Base-by-base conservation (phyloP, 2,888 invertebrate genomes). In the Pammene aurita region DNA sequence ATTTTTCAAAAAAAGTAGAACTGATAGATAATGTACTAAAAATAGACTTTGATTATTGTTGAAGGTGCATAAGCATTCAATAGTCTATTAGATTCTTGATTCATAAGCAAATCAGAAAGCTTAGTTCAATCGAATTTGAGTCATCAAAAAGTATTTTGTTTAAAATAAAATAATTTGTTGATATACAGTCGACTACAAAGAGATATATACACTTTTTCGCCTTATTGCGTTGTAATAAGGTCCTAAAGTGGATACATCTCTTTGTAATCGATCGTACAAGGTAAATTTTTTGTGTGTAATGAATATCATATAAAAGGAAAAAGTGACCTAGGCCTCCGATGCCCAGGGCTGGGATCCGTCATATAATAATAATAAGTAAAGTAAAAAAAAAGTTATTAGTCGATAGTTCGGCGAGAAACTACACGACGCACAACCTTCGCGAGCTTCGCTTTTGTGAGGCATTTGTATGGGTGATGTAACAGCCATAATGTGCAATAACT, bases 381-480 rank as follows among this genome's bases (percentile, higher is more conserved):
- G 9, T 35, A 35, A 35, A 38, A n/a, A 55, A 38, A n/a, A 58
- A 0, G 38, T 50, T 38, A 14, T 44, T 54, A 26, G 18, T 18
- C 55, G 44, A 16, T 52, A 26, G 14, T 42, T 41, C 46, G 13
- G 13, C 10, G 60, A 61, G 61, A 46, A 44, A 10, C 18, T 65
- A 57, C 61, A 14, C 50, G 67, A 26, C 71, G 48, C 54, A 70
- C 62, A 70, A 65, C 74, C 56, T 48, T 77, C 81, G 77, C 76
- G 75, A 78, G 84, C 82, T 86, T 85, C 74, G 84, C 85, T 85
- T 85, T 72, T 75, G 73, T 77, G 73, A 82, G 76, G 78, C 80
- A 81, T 83, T 82, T 82, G 78, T 83, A 81, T 84, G 87, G 88
- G 89, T 90, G 84, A 91, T 92, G 92, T 92, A 91, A 92, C 92